Base-by-base conservation (phyloP, 2,797 vertebrate genomes). In the Tokudaia tokunoshimensis region DNA sequence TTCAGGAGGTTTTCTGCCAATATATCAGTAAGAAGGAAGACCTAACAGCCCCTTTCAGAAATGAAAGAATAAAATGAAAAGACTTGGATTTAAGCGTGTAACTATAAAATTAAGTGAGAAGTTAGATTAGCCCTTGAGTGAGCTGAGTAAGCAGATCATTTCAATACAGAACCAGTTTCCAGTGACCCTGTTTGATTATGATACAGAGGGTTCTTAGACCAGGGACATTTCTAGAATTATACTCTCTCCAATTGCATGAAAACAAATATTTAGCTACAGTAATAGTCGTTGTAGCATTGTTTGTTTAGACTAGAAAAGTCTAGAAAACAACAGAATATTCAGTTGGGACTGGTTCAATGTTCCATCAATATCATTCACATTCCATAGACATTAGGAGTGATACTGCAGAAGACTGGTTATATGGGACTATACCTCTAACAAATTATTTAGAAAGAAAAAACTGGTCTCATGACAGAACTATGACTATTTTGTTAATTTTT, bases 251-350 rank as follows among this genome's bases (percentile, higher is more conserved):
- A 78, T 94, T 91, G 52, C 14, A 67, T 88, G 47, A 31, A 29
- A 94, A 31, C 37, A 85, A 78, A 96, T 29, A 94, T 89, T 94
- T 72, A 81, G 5, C 37, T 92, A 89, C 0, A 85, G 74, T 29
- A 75, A 92, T 65, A 85, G 50, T 92, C 65, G 94, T 26, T 75
- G 74, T 57, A 94, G 61, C 76, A 80, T 67, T 92, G 59, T 84
- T 93, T 87, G 34, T 76, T 95, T 76, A 91, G 65, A 78, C 29
- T 37, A 26, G 59, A 96, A 95, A 94, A 75, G 9, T 91, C 63
- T 88, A 29, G 79, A 92, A 84, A 91, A 80, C 52, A 94, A 67
- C 59, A 34, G 65, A 93, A 74, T 63, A 76, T 41, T 97, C 41
- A 31, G 3, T 13, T 81, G 37, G 15, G 34, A 74, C 85, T 90